Evolutionary conservation across 2,797 vertebrate genomes (phyloP), one percentile per base, ranked within the genome.

Genomic region (Emydoidea blandingii): DNA sequence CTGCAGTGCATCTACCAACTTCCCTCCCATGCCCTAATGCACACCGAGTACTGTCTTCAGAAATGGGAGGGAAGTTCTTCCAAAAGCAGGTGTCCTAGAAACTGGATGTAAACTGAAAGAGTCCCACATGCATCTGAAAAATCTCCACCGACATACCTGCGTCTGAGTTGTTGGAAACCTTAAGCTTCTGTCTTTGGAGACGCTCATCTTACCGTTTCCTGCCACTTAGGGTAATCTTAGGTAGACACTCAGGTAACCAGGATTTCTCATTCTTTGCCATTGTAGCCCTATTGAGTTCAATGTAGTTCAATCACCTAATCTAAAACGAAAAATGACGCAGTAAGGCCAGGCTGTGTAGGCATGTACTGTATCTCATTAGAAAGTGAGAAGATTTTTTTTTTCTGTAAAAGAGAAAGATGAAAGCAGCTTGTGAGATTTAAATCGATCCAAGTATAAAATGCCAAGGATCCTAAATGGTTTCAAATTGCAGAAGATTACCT

Each of bases 381-480:
- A 96, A 96, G 94, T 79, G 86, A 92, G 79, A 62, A 85, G 85
- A 90, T 95, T 78, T 91, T 96, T n/a, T n/a, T 88, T 96, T 92
- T 90, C 93, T 92, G 68, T 92, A 94, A 95, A 95, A 93, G 96
- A 29, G 83, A 93, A 95, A 93, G 83, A 96, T 94, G 81, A 97
- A 93, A 93, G 94, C 91, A 92, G 84, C 94, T 92, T 91, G n/a
- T 79, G 93, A 95, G 96, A 96, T 96, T 96, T 96, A 97, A 97
- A 97, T 97, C 93, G 97, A 96, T 97, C 95, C 92, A 12, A 91
- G 93, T 89, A 88, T 94, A 92, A 44, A 92, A 97, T 97, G 95
- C 92, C 93, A 44, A 97, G 94, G 95, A 91, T 95, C 94, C 88
- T 97, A 97, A 97, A 97, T 97, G 94, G 95, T 96, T 97, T 97